Percentiles rank a stretch among this genome's conserved stretches.
These are phyloP conservation scores for Cephalopterus ornatus DNA, from an alignment of 2,113 vertebrate genomes.

Conservation along the genomic window DNA sequence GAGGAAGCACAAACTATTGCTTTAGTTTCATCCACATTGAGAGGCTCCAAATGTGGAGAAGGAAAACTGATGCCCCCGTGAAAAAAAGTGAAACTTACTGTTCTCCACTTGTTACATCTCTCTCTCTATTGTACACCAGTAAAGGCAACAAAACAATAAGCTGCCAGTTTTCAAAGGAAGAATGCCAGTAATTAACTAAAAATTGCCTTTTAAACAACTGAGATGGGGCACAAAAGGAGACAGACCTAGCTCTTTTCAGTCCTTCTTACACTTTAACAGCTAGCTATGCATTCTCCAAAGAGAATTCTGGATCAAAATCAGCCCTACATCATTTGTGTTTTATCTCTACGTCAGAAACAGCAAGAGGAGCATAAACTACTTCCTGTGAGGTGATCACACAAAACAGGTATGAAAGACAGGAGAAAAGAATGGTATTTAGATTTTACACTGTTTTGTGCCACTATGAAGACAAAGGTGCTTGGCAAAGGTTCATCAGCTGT, in stretches of 20 bases:
- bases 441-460: background rate
- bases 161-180: background rate
- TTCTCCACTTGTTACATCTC: background rate
- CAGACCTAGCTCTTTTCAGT: background rate
- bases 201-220: background rate
- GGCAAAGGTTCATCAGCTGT: background rate
- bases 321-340: background rate
- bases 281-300: background rate
- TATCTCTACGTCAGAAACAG: background rate
- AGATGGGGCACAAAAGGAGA: background rate
- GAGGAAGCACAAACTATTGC: background rate
- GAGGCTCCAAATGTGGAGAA: background rate
- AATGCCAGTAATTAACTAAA: background rate
- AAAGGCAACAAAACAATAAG: background rate
- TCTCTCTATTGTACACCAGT: background rate
- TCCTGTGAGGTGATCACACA: background rate
- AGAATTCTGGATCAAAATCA: background rate
- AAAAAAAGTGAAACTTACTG: background rate
- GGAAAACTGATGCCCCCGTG: background rate
- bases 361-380: background rate
- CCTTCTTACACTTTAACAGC: background rate
- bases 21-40: background rate
- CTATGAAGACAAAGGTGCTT: background rate
- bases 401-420: background rate
- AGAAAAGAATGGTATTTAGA: background rate